A percentile compares a stretch with the other conserved stretches of the same genome.
Evolutionary conservation across 2,113 vertebrate species (phyloP).

Genomic region (Malurus elegans): DNA sequence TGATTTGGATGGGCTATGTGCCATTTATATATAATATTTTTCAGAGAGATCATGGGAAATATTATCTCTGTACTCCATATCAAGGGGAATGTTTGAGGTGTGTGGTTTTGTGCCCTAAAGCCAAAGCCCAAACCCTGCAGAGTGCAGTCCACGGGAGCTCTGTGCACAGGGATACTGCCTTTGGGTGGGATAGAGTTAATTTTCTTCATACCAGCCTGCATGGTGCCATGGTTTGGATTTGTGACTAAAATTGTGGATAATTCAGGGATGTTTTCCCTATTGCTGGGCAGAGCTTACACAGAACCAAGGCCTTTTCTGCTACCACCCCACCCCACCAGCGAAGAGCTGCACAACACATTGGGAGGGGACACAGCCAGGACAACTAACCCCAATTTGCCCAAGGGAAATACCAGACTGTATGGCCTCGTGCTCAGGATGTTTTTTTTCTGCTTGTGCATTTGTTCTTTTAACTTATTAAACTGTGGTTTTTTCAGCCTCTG

Average conservation of each 20-base stretch:
- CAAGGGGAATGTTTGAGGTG: neutral
- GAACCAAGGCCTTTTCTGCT: neutral
- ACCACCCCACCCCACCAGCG: rapidly evolving
- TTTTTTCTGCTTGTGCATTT: neutral
- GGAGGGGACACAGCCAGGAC: neutral
- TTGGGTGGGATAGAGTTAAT: neutral
- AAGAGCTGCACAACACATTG: neutral
- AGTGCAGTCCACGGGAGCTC: no score
- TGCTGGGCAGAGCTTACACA: neutral
- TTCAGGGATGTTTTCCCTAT: rapidly evolving
- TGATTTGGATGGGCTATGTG: neutral
- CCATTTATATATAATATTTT: neutral
- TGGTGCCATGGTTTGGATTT: neutral
- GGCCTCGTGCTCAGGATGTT: neutral
- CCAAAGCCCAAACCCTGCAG: neutral
- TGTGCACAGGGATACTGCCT: neutral
- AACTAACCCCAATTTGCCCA: neutral
- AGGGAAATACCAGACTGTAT: neutral
- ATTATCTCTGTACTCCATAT: neutral
- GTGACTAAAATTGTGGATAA: neutral
- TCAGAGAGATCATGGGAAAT: neutral
- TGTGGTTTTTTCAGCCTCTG: neutral
- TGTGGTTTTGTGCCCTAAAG: neutral
- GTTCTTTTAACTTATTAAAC: neutral
- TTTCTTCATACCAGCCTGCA: neutral